phyloP scores from a whole-genome alignment of 2,888 invertebrate genomes.

The Epirrhoe alternata region DNA sequence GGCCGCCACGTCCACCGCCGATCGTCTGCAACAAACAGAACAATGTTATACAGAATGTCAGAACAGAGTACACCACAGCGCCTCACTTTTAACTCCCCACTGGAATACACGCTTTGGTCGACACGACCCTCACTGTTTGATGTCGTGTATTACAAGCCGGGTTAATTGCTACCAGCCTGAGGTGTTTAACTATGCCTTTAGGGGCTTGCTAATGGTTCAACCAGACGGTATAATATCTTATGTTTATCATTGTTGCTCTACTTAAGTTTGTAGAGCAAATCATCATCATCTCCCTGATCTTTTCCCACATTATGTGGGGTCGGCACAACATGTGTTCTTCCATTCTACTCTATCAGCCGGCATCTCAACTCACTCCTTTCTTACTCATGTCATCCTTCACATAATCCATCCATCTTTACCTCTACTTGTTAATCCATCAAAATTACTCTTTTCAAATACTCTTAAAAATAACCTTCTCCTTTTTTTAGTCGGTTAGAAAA shows the following conservation, averaged over 20 bases:
- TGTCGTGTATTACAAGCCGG: neutral
- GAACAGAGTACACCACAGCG: neutral
- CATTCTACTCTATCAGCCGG: too few species aligned
- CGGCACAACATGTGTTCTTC: too few species aligned
- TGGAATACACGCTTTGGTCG: neutral
- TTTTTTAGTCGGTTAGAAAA: too few species aligned
- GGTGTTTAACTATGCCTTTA: constrained; percentile 3
- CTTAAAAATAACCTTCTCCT: too few species aligned
- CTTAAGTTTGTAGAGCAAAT: neutral
- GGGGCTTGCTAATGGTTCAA: neutral
- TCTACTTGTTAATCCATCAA: too few species aligned
- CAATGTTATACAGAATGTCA: neutral
- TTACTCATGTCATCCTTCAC: too few species aligned
- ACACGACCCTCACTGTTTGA: neutral
- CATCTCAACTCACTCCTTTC: too few species aligned
- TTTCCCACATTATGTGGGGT: too few species aligned
- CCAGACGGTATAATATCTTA: neutral
- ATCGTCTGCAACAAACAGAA: constrained; percentile 63
- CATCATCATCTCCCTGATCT: too few species aligned
- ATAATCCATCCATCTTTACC: too few species aligned
- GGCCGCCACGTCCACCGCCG: constrained; percentile 73
- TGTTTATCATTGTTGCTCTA: neutral
- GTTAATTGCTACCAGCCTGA: neutral
- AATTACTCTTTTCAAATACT: too few species aligned
- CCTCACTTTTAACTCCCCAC: neutral